Evolutionary conservation across 2,113 vertebrate genomes (phyloP).

Genomic region (Oncorhynchus kisutch): DNA sequence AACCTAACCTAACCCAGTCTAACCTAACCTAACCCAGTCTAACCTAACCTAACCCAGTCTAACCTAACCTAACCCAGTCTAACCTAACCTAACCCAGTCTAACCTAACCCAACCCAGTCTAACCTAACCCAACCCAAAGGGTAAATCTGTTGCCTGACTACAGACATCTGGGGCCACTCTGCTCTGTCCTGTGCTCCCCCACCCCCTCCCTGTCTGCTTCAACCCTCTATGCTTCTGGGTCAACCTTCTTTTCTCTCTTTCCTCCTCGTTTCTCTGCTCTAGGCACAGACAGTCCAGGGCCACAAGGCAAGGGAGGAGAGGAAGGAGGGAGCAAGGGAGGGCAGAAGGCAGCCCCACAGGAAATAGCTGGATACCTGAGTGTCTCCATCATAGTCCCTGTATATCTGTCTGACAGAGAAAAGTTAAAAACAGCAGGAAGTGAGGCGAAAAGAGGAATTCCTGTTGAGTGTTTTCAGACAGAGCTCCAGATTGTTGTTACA

Average conservation of each 20-base stretch:
- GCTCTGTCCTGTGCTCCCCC: background rate
- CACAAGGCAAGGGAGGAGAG: too few species aligned
- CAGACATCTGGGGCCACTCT: constrained; percentile 51
- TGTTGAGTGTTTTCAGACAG: constrained; percentile 22
- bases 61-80: background rate
- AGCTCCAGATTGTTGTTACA: constrained; percentile 2
- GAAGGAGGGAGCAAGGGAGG: too few species aligned
- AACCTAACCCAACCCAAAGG: constrained; percentile 21
- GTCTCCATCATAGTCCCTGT: background rate
- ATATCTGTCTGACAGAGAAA: background rate
- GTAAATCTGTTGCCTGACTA: constrained; percentile 59
- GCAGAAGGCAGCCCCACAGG: background rate
- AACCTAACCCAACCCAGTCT: too few species aligned
- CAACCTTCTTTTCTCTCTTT: background rate
- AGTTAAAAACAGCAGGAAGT: background rate
- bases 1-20: constrained; percentile 6
- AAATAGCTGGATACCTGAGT: constrained; percentile 5
- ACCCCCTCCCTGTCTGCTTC: background rate
- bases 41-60: too few species aligned
- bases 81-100: background rate
- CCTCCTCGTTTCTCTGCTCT: background rate
- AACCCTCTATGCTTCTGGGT: background rate
- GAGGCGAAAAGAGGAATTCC: constrained; percentile 1
- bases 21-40: rapidly evolving
- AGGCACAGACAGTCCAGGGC: too few species aligned